These are phyloP conservation scores for Patagioenas fasciata DNA, from an alignment of 2,113 vertebrate genomes.

Conservation along the genomic window DNA sequence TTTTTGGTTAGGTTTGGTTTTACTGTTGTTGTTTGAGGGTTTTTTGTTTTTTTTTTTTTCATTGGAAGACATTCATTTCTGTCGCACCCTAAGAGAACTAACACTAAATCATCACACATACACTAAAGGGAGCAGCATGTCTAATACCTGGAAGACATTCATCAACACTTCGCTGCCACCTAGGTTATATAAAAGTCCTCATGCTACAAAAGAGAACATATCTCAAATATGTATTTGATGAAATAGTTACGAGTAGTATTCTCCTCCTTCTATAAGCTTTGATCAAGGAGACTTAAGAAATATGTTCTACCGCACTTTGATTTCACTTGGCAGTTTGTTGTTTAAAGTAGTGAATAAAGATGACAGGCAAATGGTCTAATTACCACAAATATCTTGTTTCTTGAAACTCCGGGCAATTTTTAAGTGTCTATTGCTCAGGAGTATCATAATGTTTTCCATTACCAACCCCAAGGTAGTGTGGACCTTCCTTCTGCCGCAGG, in stretches of 20 bases:
- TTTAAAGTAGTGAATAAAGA: slow-evolving; percentile 42
- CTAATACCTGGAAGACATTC: neutral
- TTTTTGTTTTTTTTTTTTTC: neutral
- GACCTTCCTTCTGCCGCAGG: neutral
- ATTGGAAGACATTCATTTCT: neutral
- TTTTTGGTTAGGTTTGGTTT: neutral
- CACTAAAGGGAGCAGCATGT: neutral
- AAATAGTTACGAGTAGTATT: neutral
- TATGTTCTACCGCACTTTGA: slow-evolving; percentile 13
- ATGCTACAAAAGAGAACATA: neutral
- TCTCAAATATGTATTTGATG: neutral
- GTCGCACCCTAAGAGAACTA: neutral
- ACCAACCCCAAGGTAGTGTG: neutral
- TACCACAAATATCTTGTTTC: slow-evolving; percentile 35
- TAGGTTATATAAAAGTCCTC: neutral
- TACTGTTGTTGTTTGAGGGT: too few species aligned
- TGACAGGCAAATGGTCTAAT: slow-evolving; percentile 40
- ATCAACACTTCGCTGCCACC: neutral
- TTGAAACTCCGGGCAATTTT: neutral
- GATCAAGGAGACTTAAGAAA: slow-evolving; percentile 23
- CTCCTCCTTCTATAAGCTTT: neutral
- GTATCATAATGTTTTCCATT: neutral
- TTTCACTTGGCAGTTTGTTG: slow-evolving; percentile 44
- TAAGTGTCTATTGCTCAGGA: neutral
- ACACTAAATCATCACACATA: neutral